Evolutionary conservation across 2,888 invertebrate species (phyloP), one percentile per base, ranked within the genome.

Genomic region (Acholoe squamosa): DNA sequence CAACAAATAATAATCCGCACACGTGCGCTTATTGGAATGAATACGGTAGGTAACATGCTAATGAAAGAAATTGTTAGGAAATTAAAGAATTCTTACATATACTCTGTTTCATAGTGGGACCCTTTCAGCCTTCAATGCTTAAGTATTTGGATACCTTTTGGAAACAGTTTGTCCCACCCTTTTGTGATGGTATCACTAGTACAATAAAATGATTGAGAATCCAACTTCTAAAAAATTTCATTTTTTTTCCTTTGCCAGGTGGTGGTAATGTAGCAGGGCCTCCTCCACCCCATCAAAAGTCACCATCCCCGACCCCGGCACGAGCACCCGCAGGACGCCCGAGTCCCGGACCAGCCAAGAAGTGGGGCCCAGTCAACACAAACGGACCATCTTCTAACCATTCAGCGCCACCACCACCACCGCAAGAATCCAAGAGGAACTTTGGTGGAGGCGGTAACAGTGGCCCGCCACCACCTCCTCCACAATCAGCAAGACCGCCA

Each of bases 321-420:
- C 98, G 80, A 98, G 98, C 52, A 98, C 98, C 52, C 98, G 98
- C 19, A 98, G 98, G 34, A 98, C 98, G 90, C 97, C 97, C 89
- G 96, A 96, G 28, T 95, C 96, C 84, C 22, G 52, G 22, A 0
- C 52, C 56, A 28, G 52, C 28, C n/a, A 86, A 86, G 86, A 86
- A 86, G 86, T 86, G 86, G 86, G 31, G 54, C 25, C 52, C 86
- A 28, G 86, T 86, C 43, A 22, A 1, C 88, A 95, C 94, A n/a
- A 77, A 67, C 33, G 77, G 89, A 96, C 96, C 90, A 94, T 96
- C 95, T 94, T 92, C 93, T 71, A 91, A 93, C 71, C 92, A 93
- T 0, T 92, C 93, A 80, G 94, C 94, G 14, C 97, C 97, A 94
- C 97, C 97, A 1, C 97, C 97, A 56, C 97, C 97, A 1, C 52